Base-by-base conservation (phyloP, 2,113 vertebrate genomes). In the Cynopterus brachyotis region DNA sequence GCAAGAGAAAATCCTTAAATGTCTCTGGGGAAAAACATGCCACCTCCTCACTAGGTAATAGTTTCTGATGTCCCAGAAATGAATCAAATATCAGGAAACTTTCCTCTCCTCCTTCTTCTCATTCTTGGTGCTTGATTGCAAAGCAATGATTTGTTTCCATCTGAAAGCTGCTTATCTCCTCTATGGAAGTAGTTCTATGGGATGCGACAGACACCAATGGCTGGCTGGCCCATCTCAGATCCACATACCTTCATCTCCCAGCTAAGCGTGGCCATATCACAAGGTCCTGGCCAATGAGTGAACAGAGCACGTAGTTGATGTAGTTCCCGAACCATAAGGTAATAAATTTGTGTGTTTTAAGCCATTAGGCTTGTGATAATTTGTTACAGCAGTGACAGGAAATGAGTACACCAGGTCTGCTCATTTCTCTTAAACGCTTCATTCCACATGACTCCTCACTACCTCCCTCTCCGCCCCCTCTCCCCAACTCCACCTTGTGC, bases 41-140 rank as follows among this genome's bases (percentile, higher is more conserved):
- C 35, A 70, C 35, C 6, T 19, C 15, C 30, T 94, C 66, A 60
- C 62, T 45, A 85, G 28, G 75, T 78, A 88, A 92, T 16, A 75
- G 73, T 91, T 91, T 42, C 59, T 79, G 55, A 53, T 59, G 26
- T 94, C 57, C 26, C 26, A 30, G 50, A 72, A 78, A 59, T 73
- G 78, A 75, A 64, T 76, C 28, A 83, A 81, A 64, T 94, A 89
- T 40, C 16, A 84, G 87, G 73, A 89, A 92, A 32, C 57, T 66
- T 86, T 81, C 40, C 22, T 53, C 9, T 55, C n/a, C 32, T 1
- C 81, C 72, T 22, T 64, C 47, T 94, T 60, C 35, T 94, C 32
- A 30, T 69, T n/a, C 20, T 92, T 57, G 40, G 47, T 86, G 53
- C 1, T 62, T 91, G 42, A 83, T 80, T 47, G 15, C 89, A 80